Percentiles rank a stretch among this genome's conserved stretches.
Evolutionary conservation across 2,113 vertebrate species (phyloP).

Genomic region (Lipophrys pholis): DNA sequence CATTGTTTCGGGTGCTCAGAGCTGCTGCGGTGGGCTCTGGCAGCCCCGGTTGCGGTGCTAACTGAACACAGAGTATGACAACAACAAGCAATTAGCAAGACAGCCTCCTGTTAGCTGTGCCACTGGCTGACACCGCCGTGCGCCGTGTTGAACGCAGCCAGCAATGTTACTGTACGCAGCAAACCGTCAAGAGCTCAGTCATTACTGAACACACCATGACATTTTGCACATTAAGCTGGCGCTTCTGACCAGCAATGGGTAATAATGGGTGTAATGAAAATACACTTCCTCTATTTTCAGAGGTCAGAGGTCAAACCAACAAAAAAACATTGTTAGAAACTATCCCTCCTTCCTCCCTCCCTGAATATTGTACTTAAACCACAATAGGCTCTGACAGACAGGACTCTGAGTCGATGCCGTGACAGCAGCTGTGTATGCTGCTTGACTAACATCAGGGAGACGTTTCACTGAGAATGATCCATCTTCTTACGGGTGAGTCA

Average conservation of each 20-base stretch:
- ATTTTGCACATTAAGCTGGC: conserved; percentile 28
- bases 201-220: conserved; percentile 39
- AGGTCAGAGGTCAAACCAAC: conserved; percentile 23
- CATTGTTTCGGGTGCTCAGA: conserved; percentile 48
- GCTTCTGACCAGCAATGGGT: neutral
- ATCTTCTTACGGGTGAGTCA: conserved; percentile 56
- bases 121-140: conserved; percentile 61
- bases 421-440: conserved; percentile 50
- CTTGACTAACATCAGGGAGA: conserved; percentile 41
- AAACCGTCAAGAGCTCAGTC: conserved; percentile 20
- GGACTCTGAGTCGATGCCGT: conserved; percentile 6
- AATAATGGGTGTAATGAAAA: conserved; percentile 13
- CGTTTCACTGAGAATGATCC: conserved; percentile 34
- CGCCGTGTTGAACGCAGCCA: conserved; percentile 41
- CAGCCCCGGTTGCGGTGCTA: conserved; percentile 48
- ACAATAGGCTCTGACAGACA: conserved; percentile 7
- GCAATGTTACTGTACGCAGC: conserved; percentile 41
- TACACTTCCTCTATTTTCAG: too few relatives aligned
- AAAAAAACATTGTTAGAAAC: neutral
- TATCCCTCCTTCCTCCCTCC: neutral
- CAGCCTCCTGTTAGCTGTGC: conserved; percentile 70
- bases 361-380: conserved; percentile 4
- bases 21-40: conserved; percentile 34
- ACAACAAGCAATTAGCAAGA: conserved; percentile 72
- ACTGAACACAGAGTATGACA: conserved; percentile 67